Base-by-base conservation (phyloP, 2,113 vertebrate genomes). In the Oryzias celebensis region DNA sequence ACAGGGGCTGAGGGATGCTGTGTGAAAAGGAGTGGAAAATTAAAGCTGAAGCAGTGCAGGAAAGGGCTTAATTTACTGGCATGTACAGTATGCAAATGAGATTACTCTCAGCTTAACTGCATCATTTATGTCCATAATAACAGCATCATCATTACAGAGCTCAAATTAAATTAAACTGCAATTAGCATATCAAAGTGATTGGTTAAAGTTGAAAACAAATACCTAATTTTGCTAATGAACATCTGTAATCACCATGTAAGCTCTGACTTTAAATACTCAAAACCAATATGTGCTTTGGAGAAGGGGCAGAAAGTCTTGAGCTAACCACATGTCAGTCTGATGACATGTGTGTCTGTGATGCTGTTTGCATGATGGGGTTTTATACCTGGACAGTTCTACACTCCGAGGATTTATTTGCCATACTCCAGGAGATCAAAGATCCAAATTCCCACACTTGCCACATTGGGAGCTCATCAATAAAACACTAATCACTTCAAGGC, bases 181-280 rank as follows among this genome's bases (percentile, higher is more conserved):
- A 99, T 99, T 98, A 98, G 96, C 95, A 98, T 98, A 98, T 99
- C 96, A 98, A 98, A 97, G 96, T 98, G 95, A 97, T 97, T 97
- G 96, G 96, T 97, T 96, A 96, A 98, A 97, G 95, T 98, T 98
- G 94, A 95, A 99, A 99, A 98, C 96, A 99, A 99, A 98, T 98
- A 98, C 93, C 94, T 94, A 97, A 96, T 98, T 97, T 96, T 97
- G 92, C 95, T 98, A 98, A 98, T 98, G 95, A 98, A 98, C 94
- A 96, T 94, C 94, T 94, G 94, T 97, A 98, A 98, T 98, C 95
- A 92, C 92, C 91, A 81, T 93, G 93, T 94, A 94, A 92, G 93
- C 93, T 94, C 93, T 81, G 91, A 93, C 92, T 93, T 92, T 96
- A 97, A 96, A 96, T 95, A 96, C 93, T 91, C 94, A 93, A 96